Evolutionary conservation across 2,797 vertebrate genomes (phyloP).

Genomic region (Phyllotis vaccarum): DNA sequence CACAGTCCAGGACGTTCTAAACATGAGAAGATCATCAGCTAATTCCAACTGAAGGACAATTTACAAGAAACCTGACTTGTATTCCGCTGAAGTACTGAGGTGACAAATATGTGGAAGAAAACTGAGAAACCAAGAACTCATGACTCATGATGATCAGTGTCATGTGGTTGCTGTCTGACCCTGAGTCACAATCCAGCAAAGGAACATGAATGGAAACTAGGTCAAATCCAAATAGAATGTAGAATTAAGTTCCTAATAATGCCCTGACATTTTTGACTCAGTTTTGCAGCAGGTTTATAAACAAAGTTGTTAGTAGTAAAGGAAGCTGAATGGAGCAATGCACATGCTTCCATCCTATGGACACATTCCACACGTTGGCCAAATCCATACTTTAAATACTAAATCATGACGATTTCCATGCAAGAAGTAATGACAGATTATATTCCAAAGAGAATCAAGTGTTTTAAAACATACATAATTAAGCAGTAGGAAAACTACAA

Average conservation of each 20-base stretch:
- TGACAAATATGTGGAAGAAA: not conserved
- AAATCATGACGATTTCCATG: not conserved
- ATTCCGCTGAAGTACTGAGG: not conserved
- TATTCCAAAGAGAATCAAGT: not conserved
- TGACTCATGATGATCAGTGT: not conserved
- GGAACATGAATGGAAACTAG: not conserved
- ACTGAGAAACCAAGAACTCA: not conserved
- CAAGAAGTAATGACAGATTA: not conserved
- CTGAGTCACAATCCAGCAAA: not conserved
- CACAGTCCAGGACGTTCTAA: not conserved
- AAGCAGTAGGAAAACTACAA: not conserved
- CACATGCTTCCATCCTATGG: fast-evolving
- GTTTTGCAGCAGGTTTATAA: not conserved
- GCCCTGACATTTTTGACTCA: not conserved
- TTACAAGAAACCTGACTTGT: not conserved
- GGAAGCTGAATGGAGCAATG: not conserved
- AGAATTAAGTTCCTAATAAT: not conserved
- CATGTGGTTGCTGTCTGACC: fast-evolving
- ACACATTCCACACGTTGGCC: not conserved
- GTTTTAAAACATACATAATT: not conserved
- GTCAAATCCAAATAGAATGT: not conserved
- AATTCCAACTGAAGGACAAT: not conserved
- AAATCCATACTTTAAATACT: not conserved
- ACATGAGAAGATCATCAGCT: not conserved
- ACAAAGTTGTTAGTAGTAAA: not conserved